phyloP scores from a whole-genome alignment of 2,888 invertebrate genomes.

The Apodemia mormo region DNA sequence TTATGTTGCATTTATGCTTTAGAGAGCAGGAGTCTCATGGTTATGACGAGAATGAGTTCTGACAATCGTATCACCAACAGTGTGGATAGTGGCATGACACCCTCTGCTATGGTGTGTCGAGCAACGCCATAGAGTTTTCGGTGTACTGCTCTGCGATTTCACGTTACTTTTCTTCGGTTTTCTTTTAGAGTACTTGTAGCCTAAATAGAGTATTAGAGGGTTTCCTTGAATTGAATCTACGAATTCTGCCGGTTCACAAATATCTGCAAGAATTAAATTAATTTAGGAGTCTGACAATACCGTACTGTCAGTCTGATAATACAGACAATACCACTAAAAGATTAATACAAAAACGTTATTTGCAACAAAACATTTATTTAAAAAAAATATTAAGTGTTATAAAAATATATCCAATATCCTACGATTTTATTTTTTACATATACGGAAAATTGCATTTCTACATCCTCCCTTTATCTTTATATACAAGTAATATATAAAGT shows the following conservation, averaged over 20 bases:
- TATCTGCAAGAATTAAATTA: background rate
- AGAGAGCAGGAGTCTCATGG: conserved; percentile 20
- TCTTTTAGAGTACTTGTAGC: conserved; percentile 19
- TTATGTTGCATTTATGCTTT: too few species aligned
- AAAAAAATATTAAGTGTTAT: too few species aligned
- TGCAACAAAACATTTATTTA: too few species aligned
- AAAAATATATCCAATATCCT: too few species aligned
- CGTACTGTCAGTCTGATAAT: too few species aligned
- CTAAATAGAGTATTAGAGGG: conserved; percentile 12
- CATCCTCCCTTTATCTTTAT: too few species aligned
- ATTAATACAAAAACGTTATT: too few species aligned
- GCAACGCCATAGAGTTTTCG: conserved; percentile 26
- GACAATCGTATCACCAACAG: conserved; percentile 39
- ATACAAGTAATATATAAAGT: too few species aligned
- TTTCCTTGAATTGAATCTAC: conserved; percentile 5
- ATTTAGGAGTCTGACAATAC: too few species aligned
- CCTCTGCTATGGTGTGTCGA: conserved; percentile 39
- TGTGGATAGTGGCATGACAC: conserved; percentile 48
- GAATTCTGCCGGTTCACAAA: background rate
- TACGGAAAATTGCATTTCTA: too few species aligned
- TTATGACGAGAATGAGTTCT: conserved; percentile 37
- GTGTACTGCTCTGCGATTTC: background rate
- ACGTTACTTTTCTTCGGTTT: background rate
- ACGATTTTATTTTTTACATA: too few species aligned
- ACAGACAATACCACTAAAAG: too few species aligned